Evolutionary conservation across 2,888 invertebrate species (phyloP), one percentile per base, ranked within the genome.

Genomic region (Nomada hirtipes): DNA sequence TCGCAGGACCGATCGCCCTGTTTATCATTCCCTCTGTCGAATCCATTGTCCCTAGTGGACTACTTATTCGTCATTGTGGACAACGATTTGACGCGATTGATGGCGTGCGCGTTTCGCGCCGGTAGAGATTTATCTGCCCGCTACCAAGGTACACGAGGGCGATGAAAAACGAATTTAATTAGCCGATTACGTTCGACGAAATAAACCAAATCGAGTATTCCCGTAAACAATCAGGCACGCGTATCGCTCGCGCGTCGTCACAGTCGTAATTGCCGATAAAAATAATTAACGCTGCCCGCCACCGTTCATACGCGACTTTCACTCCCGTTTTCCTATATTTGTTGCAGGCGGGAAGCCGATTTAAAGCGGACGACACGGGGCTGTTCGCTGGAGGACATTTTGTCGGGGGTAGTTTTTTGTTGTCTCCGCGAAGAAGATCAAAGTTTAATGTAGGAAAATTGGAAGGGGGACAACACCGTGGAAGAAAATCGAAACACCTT

Each of bases 41-140:
- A 74, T 42, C 69, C 74, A 86, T 83, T 67, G 74, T 70, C 44
- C 77, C 55, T 71, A 65, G 68, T 7, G 74, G 76, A 81, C 74
- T 79, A 83, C 81, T 81, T 85, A 73, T 73, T 77, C 83, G 76
- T 86, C 83, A 79, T 79, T 81, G 78, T 63, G 71, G 36, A n/a
- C 69, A 29, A 63, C 73, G 64, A 79, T 85, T 76, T 65, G 71
- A 72, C 76, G 63, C 71, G 79, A 81, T 79, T 74, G 71, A 83
- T 86, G 29, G 69, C 65, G 26, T 13, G 50, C 13, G 47, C 65
- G 42, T 50, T 61, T 57, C 55, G 23, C 18, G 44, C n/a, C 13
- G 4, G 23, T n/a, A 36, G 18, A 73, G 71, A 76, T 71, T 76
- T 61, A 61, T 80, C 10, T 11, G 64, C 7, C 10, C 60, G 60